phyloP scores from a whole-genome alignment of 2,113 vertebrate species.

The Laticauda colubrina region DNA sequence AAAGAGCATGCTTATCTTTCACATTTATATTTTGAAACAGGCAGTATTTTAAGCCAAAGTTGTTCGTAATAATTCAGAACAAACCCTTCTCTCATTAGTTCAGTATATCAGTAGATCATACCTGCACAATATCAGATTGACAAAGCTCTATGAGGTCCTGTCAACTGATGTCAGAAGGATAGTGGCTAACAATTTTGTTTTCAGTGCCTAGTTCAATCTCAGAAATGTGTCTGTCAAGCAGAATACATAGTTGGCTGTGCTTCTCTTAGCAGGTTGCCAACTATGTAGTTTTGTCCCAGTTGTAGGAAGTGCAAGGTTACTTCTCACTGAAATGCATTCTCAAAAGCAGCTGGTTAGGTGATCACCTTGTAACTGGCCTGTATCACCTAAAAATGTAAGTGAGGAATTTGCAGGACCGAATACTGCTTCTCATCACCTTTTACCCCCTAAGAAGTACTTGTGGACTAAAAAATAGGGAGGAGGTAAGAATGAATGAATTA shows the following conservation, averaged over 20 bases:
- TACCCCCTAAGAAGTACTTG: background rate
- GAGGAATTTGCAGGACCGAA: background rate
- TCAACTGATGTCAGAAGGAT: too few species aligned
- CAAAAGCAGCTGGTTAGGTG: background rate
- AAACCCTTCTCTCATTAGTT: background rate
- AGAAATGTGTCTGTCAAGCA: background rate
- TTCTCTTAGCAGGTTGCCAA: background rate
- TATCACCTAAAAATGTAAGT: background rate
- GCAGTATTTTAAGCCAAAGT: background rate
- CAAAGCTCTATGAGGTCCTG: background rate
- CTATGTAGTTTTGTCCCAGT: background rate
- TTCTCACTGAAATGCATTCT: background rate
- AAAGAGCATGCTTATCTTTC: background rate
- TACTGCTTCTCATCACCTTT: background rate
- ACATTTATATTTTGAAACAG: background rate
- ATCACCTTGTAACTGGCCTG: background rate
- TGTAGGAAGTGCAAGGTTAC: background rate
- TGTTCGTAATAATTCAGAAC: background rate
- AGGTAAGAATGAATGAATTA: background rate
- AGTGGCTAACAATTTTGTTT: background rate
- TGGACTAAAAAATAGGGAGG: background rate
- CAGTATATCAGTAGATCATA: background rate
- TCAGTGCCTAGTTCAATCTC: background rate
- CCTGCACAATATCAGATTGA: background rate
- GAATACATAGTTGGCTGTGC: background rate